phyloP scores from a whole-genome alignment of 64 coral and sea anemone species.

The Anthopleura sola region DNA sequence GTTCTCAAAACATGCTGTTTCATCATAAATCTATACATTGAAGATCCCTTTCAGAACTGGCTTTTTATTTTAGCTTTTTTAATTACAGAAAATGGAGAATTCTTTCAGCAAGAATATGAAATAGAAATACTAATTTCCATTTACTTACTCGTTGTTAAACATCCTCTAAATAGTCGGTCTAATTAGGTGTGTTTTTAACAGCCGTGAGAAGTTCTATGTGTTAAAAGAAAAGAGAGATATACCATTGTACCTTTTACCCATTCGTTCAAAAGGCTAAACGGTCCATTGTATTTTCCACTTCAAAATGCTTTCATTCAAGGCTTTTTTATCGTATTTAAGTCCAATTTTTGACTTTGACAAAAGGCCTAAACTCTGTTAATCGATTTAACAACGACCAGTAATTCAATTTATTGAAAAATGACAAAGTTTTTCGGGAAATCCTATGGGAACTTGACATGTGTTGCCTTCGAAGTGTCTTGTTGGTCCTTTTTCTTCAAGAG shows the following conservation, averaged over 20 bases:
- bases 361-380: slow-evolving; percentile 4
- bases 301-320: not conserved
- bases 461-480: not conserved
- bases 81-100: not conserved
- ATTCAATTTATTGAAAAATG: slow-evolving; percentile 33
- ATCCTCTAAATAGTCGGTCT: not conserved
- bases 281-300: not conserved
- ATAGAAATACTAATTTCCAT: not conserved
- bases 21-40: not conserved
- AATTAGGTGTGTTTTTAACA: not conserved
- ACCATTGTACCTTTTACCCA: not conserved
- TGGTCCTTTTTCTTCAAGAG: not conserved
- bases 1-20: not conserved
- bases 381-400: slow-evolving; percentile 3
- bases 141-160: not conserved
- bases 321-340: not conserved
- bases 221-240: not conserved
- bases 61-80: not conserved
- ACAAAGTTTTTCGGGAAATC: not conserved
- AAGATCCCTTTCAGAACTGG: not conserved
- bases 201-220: not conserved
- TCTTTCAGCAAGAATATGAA: not conserved
- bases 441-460: slow-evolving; percentile 19
- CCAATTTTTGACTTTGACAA: not conserved
- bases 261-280: not conserved